These are phyloP conservation scores for Aplidium turbinatum DNA, from an alignment of 23 tunicate genomes.

Conservation along the genomic window DNA sequence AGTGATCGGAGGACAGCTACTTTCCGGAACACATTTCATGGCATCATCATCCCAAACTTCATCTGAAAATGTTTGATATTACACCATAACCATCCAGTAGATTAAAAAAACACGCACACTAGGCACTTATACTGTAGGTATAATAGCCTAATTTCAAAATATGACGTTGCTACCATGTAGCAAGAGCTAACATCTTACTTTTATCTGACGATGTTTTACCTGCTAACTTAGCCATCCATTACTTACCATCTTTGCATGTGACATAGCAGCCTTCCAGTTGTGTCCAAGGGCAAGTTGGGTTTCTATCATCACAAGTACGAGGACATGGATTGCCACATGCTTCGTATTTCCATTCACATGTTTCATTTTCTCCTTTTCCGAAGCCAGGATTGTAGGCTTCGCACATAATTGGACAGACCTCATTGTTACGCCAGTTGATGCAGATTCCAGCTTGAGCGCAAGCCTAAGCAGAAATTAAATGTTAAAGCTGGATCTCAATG, in stretches of 20 bases:
- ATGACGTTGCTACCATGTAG: no score
- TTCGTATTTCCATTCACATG: conserved; percentile 84
- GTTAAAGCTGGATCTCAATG: no score
- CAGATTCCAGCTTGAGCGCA: conserved; percentile 81
- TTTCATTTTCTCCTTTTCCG: conserved; percentile 62
- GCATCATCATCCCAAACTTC: conserved; percentile 86
- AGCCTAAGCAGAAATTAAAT: conserved; percentile 39
- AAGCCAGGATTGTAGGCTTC: conserved; percentile 89
- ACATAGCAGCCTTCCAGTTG: conserved; percentile 87
- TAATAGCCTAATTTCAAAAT: no score
- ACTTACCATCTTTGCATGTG: conserved; percentile 86
- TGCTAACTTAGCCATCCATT: no score
- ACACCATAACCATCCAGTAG: no score
- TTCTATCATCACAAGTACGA: conserved; percentile 70
- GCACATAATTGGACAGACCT: conserved; percentile 96
- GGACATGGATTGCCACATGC: conserved; percentile 96
- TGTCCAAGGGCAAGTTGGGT: conserved; percentile 85
- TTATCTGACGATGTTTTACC: no score
- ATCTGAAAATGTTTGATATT: no score
- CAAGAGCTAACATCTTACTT: no score
- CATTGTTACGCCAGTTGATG: conserved; percentile 81
- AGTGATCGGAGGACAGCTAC: conserved; percentile 69
- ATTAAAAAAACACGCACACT: no score
- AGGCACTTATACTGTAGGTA: no score
- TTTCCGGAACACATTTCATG: conserved; percentile 50